A percentile compares a stretch with the other conserved stretches of the same genome.
phyloP scores from a whole-genome alignment of 2,888 invertebrate species.

The Platycnemis pennipes region DNA sequence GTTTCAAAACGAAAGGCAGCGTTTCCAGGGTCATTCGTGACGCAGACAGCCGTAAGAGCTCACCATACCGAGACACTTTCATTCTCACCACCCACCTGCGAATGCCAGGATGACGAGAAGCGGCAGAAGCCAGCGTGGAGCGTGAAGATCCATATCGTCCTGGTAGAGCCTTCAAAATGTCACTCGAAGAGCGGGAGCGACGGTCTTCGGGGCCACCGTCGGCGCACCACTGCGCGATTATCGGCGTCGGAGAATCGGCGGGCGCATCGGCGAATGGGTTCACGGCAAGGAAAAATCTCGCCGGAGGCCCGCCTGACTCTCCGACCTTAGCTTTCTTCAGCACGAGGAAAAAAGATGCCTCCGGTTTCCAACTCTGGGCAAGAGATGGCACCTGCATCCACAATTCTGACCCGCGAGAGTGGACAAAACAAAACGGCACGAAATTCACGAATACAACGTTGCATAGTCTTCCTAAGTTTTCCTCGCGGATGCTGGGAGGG shows the following conservation, averaged over 20 bases:
- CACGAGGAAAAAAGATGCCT: not conserved
- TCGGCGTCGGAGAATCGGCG: not conserved
- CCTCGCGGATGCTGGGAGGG: not conserved
- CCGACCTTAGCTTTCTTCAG: not conserved
- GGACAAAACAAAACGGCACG: not conserved
- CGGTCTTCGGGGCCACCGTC: not conserved
- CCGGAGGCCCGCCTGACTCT: not conserved
- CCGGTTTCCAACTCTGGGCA: not conserved
- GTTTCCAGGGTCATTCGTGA: not conserved
- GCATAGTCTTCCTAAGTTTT: not conserved
- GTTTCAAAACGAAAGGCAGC: not conserved
- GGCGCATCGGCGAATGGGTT: not conserved
- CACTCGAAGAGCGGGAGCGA: not conserved
- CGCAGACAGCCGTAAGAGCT: not conserved
- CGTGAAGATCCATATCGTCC: not conserved
- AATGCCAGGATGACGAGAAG: not conserved
- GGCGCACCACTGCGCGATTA: not conserved
- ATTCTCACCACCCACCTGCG: not conserved
- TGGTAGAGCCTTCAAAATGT: not conserved
- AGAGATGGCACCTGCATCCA: conserved; percentile 8
- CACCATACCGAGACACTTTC: not conserved
- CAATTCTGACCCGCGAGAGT: not conserved
- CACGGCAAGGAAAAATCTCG: not conserved
- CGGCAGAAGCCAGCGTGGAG: not conserved
- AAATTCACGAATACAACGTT: not conserved